Evolutionary conservation across 1,140 invertebrate genomes (phyloP).

Genomic region (Episyrphus balteatus): DNA sequence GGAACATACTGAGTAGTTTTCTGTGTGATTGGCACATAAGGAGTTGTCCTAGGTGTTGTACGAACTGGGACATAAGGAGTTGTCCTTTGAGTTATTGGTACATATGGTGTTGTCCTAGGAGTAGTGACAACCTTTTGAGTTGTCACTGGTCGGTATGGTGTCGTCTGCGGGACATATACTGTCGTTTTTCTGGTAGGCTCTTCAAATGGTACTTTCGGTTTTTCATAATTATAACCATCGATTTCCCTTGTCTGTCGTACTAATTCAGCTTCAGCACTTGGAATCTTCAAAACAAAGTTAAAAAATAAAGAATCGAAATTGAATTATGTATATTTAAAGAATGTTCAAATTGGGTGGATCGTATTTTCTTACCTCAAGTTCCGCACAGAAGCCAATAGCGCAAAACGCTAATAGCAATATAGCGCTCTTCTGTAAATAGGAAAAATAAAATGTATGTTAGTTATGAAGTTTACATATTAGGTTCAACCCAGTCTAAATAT

Average conservation of each 20-base stretch:
- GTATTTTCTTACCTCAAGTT: slow-evolving; percentile 23
- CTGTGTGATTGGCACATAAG: too few species aligned
- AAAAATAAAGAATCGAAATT: not conserved
- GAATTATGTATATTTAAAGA: not conserved
- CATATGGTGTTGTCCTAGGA: too few species aligned
- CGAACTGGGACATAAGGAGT: too few species aligned
- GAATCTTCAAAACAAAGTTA: slow-evolving; percentile 7
- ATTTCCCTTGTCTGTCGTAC: slow-evolving; percentile 21
- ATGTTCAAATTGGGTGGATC: not conserved
- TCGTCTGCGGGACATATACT: too few species aligned
- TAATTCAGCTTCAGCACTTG: too few species aligned
- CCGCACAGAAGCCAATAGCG: slow-evolving; percentile 24
- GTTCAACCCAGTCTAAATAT: too few species aligned
- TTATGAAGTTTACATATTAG: too few species aligned
- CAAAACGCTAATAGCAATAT: slow-evolving; percentile 31
- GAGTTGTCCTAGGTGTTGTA: too few species aligned
- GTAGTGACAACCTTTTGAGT: too few species aligned
- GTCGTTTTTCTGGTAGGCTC: not conserved
- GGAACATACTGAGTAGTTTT: too few species aligned
- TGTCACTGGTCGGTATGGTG: too few species aligned
- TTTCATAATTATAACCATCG: slow-evolving; percentile 27
- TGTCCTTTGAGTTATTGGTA: too few species aligned
- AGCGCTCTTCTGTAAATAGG: slow-evolving; percentile 28
- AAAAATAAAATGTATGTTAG: not conserved
- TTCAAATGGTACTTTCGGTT: slow-evolving; percentile 23